Evolutionary conservation across 1,140 invertebrate genomes (phyloP).

Genomic region (Parapsyche elsis): DNA sequence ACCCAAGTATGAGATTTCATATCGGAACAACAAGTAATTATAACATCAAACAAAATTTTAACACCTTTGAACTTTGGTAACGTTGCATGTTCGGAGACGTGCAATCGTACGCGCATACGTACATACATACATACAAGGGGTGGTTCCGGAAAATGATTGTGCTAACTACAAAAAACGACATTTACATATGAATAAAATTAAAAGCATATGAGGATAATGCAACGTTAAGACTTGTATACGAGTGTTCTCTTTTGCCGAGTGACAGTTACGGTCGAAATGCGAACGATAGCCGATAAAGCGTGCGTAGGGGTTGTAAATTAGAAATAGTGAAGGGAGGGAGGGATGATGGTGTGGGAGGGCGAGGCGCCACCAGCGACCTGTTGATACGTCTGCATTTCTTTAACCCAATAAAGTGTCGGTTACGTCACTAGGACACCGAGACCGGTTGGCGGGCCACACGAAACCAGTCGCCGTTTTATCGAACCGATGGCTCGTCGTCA

Average conservation of each 20-base stretch:
- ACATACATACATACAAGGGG: no score
- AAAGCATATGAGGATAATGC: neutral
- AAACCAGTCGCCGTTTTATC: neutral
- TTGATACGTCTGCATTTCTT: constrained; percentile 27
- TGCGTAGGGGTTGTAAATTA: neutral
- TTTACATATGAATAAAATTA: no score
- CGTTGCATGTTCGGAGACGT: neutral
- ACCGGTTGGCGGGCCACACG: neutral
- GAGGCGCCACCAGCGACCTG: constrained; percentile 19
- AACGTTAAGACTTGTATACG: neutral
- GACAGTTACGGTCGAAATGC: neutral
- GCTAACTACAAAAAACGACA: no score
- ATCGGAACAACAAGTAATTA: constrained; percentile 7
- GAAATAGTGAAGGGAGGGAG: neutral
- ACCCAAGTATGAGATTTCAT: neutral
- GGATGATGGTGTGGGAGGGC: constrained; percentile 4
- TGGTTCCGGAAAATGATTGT: neutral
- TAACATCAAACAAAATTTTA: constrained; percentile 21
- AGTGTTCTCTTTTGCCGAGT: no score
- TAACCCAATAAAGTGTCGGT: neutral
- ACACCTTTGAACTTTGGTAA: neutral
- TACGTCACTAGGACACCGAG: neutral
- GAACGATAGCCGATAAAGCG: neutral
- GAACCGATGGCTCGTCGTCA: neutral
- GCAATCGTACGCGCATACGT: neutral